Percentiles rank a stretch among this genome's conserved stretches.
Evolutionary conservation across 2,888 invertebrate genomes (phyloP).

Genomic region (Ormia ochracea): DNA sequence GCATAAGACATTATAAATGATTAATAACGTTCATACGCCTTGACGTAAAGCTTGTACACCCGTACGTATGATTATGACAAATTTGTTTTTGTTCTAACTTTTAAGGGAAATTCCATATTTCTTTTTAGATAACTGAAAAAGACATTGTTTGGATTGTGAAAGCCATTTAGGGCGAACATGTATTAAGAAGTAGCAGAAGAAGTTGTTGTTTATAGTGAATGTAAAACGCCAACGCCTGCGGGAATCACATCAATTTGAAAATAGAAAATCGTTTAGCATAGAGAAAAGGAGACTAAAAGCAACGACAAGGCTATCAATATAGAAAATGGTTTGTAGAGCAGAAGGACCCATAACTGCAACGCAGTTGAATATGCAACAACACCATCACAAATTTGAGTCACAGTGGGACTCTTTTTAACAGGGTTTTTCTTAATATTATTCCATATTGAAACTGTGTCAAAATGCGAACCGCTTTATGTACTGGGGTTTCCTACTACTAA

Average conservation of each 20-base stretch:
- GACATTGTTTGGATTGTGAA: background rate
- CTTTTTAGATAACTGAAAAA: background rate
- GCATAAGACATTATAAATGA: conserved; percentile 4
- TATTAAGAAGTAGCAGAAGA: background rate
- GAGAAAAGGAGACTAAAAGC: background rate
- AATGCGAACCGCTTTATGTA: conserved; percentile 7
- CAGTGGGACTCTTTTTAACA: conserved; percentile 49
- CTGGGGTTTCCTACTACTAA: conserved; percentile 15
- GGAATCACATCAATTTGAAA: conserved; percentile 13
- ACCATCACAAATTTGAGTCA: conserved; percentile 17
- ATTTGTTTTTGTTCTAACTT: conserved; percentile 2
- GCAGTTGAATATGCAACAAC: conserved; percentile 15
- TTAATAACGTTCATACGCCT: conserved; percentile 49
- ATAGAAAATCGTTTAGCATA: conserved; percentile 8
- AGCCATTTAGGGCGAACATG: background rate
- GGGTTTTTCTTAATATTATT: conserved; percentile 1
- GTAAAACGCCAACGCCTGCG: conserved; percentile 45
- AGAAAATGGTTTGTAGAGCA: conserved; percentile 36
- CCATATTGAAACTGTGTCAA: conserved; percentile 20
- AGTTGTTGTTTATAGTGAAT: conserved; percentile 15
- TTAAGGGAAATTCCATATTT: conserved; percentile 2
- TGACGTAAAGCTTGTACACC: conserved; percentile 17
- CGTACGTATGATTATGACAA: conserved; percentile 36
- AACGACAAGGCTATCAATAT: conserved; percentile 36
- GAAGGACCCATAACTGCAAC: conserved; percentile 27